These are phyloP conservation scores for Urophycis tenuis DNA, from an alignment of 2,797 vertebrate species.

Conservation along the genomic window DNA sequence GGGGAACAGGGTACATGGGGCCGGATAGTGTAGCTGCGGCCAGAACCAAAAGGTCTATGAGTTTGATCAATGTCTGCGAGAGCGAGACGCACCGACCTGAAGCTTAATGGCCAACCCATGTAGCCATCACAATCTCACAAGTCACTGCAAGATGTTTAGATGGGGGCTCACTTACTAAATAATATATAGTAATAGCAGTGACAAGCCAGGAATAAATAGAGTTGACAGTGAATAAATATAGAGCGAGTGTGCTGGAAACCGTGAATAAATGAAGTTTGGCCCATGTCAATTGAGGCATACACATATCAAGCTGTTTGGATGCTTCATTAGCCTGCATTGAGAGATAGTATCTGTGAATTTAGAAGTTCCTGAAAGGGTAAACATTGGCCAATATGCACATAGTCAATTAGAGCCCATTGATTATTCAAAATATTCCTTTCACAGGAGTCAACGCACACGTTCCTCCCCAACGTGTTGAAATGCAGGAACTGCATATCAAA, in stretches of 20 bases:
- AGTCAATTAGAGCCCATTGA: not conserved
- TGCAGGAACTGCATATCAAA: not conserved
- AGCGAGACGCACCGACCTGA: not conserved
- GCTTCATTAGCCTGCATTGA: not conserved
- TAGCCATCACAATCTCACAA: not conserved
- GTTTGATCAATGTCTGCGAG: not conserved
- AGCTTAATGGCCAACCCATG: not conserved
- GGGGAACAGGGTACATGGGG: no score
- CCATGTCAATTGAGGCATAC: not conserved
- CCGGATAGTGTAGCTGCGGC: not conserved
- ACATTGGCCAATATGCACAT: not conserved
- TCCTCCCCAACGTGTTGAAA: not conserved
- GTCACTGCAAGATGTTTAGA: not conserved
- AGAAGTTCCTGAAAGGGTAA: not conserved
- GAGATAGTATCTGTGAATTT: not conserved
- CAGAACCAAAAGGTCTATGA: no score
- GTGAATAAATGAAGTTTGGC: not conserved
- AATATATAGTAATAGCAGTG: not conserved
- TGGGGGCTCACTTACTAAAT: not conserved
- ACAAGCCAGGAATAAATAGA: not conserved
- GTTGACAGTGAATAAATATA: not conserved
- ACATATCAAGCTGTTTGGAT: not conserved
- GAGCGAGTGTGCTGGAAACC: not conserved
- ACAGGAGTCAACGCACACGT: not conserved
- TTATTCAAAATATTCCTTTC: slow-evolving; percentile 3